phyloP scores from a whole-genome alignment of 2,888 invertebrate genomes.

The Dugesia japonica region DNA sequence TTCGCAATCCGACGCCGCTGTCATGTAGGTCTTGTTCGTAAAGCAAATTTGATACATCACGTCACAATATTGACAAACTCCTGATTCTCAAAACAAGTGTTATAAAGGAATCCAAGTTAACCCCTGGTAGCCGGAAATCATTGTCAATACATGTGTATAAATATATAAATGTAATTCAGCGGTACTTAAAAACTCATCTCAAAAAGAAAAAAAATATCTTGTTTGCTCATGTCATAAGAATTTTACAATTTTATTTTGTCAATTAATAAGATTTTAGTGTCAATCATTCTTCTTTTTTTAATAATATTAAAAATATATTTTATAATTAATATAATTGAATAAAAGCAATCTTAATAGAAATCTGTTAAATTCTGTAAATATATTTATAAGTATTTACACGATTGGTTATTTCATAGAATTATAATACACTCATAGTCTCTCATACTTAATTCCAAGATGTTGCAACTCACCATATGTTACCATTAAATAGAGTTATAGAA shows the following conservation, averaged over 20 bases:
- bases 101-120: neutral
- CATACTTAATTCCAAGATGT: neutral
- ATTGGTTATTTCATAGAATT: neutral
- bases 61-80: neutral
- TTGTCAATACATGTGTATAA: neutral
- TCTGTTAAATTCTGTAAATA: too few relatives aligned
- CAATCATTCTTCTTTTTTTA: too few relatives aligned
- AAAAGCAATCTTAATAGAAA: too few relatives aligned
- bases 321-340: too few relatives aligned
- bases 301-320: too few relatives aligned
- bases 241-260: constrained; percentile 1
- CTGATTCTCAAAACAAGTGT: neutral
- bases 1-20: neutral
- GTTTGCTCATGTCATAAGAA: neutral
- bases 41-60: constrained; percentile 14
- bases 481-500: neutral
- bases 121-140: constrained; percentile 10
- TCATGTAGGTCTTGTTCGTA: neutral
- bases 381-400: too few relatives aligned
- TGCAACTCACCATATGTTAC: neutral
- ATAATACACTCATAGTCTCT: neutral
- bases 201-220: neutral
- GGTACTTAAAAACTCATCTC: neutral
- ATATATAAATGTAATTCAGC: neutral
- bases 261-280: neutral